Evolutionary conservation across 2,113 vertebrate species (phyloP), one percentile per base, ranked within the genome.

Genomic region (Microcebus tavaratra): DNA sequence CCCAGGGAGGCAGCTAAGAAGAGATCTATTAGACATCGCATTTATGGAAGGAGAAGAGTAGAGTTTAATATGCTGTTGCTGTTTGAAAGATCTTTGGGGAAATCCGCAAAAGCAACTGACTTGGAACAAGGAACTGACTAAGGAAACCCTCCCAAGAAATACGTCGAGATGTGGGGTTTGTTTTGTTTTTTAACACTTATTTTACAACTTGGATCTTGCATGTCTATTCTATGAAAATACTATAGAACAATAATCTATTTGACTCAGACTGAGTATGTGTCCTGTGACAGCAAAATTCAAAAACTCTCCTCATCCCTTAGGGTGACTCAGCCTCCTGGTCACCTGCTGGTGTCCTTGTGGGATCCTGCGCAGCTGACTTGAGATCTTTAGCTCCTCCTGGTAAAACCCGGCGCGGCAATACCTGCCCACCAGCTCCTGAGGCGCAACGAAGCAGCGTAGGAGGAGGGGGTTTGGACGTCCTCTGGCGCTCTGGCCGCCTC

Each of bases 351-450:
- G 14, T 39, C 73, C 50, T 81, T 1, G 4, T 12, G 11, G 27
- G 21, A 34, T 25, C 8, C 8, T 1, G 27, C 23, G 34, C 0
- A 39, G 2, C 73, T 11, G n/a, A 10, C 11, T 5, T 7, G 2
- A 25, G n/a, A 36, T 9, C 25, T 6, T 23, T 18, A 1, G 10
- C 5, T 57, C n/a, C 42, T 34, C 45, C 85, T 15, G 25, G 21
- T 20, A 36, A 85, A 36, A 25, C 3, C 72, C 0, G 25, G 36
- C 20, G 3, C 29, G 39, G 42, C 7, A 3, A 65, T 4, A 17
- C 8, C 27, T 2, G 2, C 8, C 20, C 21, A 2, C 20, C 57
- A n/a, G 31, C 50, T n/a, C 25, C 0, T 0, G 50, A 9, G 0
- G 8, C 13, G 5, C 14, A 55, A 18, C 0, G 68, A 11, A 72